A percentile compares a stretch with the other conserved stretches of the same genome.
Conservation (phyloP, 2,888 invertebrate genomes). For the Spilarctia lutea region DNA sequence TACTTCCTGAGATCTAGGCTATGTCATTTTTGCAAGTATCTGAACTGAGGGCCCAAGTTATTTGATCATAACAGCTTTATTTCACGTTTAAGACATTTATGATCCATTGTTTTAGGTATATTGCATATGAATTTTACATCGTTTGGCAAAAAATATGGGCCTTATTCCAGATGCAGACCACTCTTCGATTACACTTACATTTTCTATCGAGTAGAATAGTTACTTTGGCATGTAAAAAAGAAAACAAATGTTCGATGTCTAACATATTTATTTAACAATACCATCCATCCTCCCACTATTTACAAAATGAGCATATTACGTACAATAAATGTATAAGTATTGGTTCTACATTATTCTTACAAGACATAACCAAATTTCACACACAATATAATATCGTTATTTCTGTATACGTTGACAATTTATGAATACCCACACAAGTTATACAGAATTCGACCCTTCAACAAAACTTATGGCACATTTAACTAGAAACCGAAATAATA, state of each 20-base stretch:
- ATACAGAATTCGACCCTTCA: background rate
- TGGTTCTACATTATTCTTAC: slow-evolving; percentile 10
- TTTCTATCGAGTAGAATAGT: too few species aligned
- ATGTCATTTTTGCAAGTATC: too few species aligned
- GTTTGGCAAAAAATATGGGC: too few species aligned
- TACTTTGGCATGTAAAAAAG: background rate
- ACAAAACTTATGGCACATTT: slow-evolving; percentile 8
- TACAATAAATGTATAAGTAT: slow-evolving; percentile 30
- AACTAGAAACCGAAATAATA: background rate
- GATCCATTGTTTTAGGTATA: too few species aligned
- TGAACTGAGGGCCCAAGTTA: too few species aligned
- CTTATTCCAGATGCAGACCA: too few species aligned
- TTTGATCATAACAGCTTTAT: too few species aligned
- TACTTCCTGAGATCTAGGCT: too few species aligned
- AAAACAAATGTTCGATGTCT: slow-evolving; percentile 24
- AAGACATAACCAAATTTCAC: background rate
- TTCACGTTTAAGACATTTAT: too few species aligned
- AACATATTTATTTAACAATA: slow-evolving; percentile 56
- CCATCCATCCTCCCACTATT: slow-evolving; percentile 45
- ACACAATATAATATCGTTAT: background rate
- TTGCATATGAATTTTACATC: too few species aligned
- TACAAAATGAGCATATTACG: slow-evolving; percentile 51
- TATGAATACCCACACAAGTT: background rate
- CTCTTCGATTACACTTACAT: too few species aligned
- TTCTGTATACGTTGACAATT: background rate